Evolutionary conservation across 2,888 invertebrate species (phyloP), one percentile per base, ranked within the genome.

Genomic region (Drosophila birchii): DNA sequence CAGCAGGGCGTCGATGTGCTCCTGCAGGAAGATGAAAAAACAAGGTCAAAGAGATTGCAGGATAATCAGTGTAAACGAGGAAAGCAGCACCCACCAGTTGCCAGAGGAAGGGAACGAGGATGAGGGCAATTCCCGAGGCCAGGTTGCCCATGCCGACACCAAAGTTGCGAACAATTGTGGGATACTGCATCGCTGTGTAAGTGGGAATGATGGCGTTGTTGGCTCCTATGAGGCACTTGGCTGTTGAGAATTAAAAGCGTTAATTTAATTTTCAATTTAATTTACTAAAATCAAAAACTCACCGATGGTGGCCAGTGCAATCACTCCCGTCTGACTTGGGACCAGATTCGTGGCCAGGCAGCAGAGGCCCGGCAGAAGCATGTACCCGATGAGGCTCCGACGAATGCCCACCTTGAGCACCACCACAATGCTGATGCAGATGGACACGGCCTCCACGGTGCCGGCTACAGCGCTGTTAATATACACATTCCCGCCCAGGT

Each of bases 181-280:
- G 96, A 91, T 95, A 96, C 72, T 95, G 93, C 89, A 95, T 95
- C 3, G 95, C 95, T 0, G 95, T 95, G 90, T 94, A 95, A 53
- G 95, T 95, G 1, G 96, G 96, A 91, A 96, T 93, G 88, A 96
- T 95, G 90, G 95, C 96, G 90, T 96, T 97, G 20, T 95, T 95
- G 0, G 95, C 94, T 14, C 96, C 95, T 68, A 96, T 95, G 38
- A 95, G 94, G 84, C 96, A 96, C 93, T 96, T 96, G 68, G 94
- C 95, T 93, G 58, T 14, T 34, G 3, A 5, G 63, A 34, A 41
- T 57, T 43, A 18, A 3, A 12, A 16, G 6, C 0, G 11, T 11
- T 7, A 16, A 34, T 12, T 34, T 12, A 34, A 14, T 0, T 12
- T 5, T 2, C 36, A n/a, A 0, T 4, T n/a, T 6, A 29, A 47